Conservation (phyloP, 2,113 vertebrate species). For the Anarhynchus alexandrinus region DNA sequence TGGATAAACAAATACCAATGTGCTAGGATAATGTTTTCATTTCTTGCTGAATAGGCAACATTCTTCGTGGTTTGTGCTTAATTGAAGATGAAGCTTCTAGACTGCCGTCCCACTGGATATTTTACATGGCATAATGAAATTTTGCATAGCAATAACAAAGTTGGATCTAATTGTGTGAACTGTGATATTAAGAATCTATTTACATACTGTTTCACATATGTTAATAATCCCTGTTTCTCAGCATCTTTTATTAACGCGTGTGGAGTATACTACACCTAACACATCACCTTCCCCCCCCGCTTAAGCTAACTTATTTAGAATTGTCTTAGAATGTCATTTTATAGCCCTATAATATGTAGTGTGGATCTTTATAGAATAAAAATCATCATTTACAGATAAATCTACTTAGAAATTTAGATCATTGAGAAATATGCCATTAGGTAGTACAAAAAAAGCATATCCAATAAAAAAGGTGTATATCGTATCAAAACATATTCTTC, state of each 20-base stretch:
- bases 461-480: background rate
- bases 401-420: background rate
- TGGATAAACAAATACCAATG: background rate
- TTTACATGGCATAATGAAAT: background rate
- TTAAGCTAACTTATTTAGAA: background rate
- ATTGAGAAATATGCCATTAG: background rate
- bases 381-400: background rate
- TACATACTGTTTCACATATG: background rate
- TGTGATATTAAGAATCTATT: background rate
- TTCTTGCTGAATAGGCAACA: background rate
- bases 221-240: background rate
- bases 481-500: constrained; percentile 79
- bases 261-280: no score
- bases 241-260: background rate
- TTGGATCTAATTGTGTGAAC: background rate
- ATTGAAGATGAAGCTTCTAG: background rate
- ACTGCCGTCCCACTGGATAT: background rate
- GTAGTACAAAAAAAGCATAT: background rate
- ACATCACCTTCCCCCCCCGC: no score
- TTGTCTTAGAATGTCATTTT: background rate
- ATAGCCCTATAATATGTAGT: background rate
- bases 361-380: background rate
- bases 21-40: background rate
- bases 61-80: background rate
- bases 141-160: background rate